Evolutionary conservation across 2,888 invertebrate genomes (phyloP), one percentile per base, ranked within the genome.

Genomic region (Rhyacophila evoluta): DNA sequence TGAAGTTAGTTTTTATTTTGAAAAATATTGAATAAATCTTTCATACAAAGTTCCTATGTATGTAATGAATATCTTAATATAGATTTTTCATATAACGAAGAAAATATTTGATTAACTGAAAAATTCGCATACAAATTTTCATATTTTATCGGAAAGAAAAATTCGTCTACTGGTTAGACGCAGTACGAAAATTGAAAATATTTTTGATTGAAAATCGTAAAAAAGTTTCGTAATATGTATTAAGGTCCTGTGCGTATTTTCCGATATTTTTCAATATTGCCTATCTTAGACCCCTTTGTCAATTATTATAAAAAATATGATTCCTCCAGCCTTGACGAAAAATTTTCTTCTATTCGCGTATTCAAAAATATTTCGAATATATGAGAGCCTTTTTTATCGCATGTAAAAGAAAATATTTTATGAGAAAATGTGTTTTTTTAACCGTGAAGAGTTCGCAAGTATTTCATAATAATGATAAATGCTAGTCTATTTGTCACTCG

Each of bases 171-270:
- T 55, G 2, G 19, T 55, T 19, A 19, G 1, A 1, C 1, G 11
- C 29, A 33, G 1, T 39, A n/a, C 2, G 25, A 55, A 55, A 55
- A 41, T 41, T 41, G 55, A 55, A 55, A 41, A 41, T 15, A 41
- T 41, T 55, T 10, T 55, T 55, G 55, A 55, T 25, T 55, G 25
- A 55, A 55, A 55, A 55, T 55, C 15, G 19, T 55, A 55, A 55
- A 33, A 55, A 55, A 55, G 55, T 41, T 41, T 15, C 41, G 41
- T 19, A 41, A 19, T 55, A 55, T 25, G 55, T 25, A 25, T 55
- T 33, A 55, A 6, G 15, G 25, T 55, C 19, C 12, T 55, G 55
- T 6, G 29, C 29, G 29, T 33, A 33, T 33, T 33, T 33, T 33
- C 29, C 29, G 12, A 25, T 19, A 55, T 19, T 25, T 55, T n/a